phyloP scores from a whole-genome alignment of 2,888 invertebrate species.

The Tolmerus cingulatus region DNA sequence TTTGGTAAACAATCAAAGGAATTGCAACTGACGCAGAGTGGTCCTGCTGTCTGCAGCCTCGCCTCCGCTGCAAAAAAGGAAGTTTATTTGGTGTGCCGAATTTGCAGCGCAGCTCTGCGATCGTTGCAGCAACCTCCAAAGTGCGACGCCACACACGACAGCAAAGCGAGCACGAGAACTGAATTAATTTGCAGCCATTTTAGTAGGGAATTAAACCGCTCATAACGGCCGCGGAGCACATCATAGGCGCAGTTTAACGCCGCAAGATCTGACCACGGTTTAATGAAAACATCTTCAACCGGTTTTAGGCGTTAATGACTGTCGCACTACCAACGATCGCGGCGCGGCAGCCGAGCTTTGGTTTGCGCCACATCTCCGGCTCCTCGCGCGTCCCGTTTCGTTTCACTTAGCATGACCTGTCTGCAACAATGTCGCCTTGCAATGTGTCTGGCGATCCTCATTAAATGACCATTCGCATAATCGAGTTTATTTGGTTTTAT shows the following conservation, averaged over 20 bases:
- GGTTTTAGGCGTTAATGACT: slow-evolving; percentile 24
- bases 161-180: neutral
- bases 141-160: neutral
- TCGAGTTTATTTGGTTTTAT: neutral
- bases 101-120: neutral
- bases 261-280: neutral
- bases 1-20: neutral
- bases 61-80: neutral
- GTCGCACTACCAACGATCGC: neutral
- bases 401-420: neutral
- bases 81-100: neutral
- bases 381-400: neutral
- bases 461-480: neutral
- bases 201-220: neutral
- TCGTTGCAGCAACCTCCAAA: neutral
- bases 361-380: neutral
- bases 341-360: neutral
- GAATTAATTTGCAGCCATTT: neutral
- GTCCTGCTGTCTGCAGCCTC: neutral
- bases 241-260: slow-evolving; percentile 12
- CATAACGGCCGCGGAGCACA: neutral
- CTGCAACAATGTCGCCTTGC: neutral
- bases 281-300: slow-evolving; percentile 21
- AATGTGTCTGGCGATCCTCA: neutral
- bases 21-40: neutral